Base-by-base conservation (phyloP, 1,140 invertebrate genomes). In the Diprion similis region DNA sequence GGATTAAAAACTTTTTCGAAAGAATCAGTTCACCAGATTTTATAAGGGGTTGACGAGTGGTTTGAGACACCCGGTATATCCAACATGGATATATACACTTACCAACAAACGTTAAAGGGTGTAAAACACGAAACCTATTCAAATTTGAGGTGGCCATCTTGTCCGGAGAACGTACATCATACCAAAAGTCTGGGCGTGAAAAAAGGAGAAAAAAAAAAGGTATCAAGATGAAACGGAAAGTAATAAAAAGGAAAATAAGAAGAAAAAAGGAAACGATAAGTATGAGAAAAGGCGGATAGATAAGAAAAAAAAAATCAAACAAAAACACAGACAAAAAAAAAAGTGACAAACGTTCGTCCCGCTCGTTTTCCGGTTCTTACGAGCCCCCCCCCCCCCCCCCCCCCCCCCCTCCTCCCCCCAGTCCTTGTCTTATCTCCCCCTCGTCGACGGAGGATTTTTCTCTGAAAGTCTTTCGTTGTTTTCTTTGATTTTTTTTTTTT, bases 281-380 rank as follows among this genome's bases (percentile, higher is more conserved):
- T 4, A 37, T 68, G 24, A 68, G 67, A 37, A 6, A 24, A 24
- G 19, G 67, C 15, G 67, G 24, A 68, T 17, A 15, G 67, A 68
- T 13, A 68, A 24, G 8, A 24, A 2, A 17, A 24, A 68, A 17
- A 68, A 13, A 37, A n/a, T n/a, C n/a, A n/a, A n/a, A n/a, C n/a
- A n/a, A n/a, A n/a, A n/a, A n/a, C n/a, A n/a, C n/a, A n/a, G n/a
- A n/a, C n/a, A 70, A 70, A n/a, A 68, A n/a, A 70, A 48, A 70
- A 70, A 3, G 6, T 19, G 37, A 45, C 18, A 19, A 68, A 68
- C 66, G 66, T 78, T 78, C 76, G 75, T 78, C 37, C 51, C 68
- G 18, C 11, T 15, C 46, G 37, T 59, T 17, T 68, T 64, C 51
- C 71, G 51, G 15, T 67, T 59, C 24, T 73, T 59, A 59, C 64